Percentiles rank a stretch among this genome's conserved stretches.
These are phyloP conservation scores for Drosophila bunnanda DNA, from an alignment of 2,888 invertebrate genomes.

Conservation along the genomic window DNA sequence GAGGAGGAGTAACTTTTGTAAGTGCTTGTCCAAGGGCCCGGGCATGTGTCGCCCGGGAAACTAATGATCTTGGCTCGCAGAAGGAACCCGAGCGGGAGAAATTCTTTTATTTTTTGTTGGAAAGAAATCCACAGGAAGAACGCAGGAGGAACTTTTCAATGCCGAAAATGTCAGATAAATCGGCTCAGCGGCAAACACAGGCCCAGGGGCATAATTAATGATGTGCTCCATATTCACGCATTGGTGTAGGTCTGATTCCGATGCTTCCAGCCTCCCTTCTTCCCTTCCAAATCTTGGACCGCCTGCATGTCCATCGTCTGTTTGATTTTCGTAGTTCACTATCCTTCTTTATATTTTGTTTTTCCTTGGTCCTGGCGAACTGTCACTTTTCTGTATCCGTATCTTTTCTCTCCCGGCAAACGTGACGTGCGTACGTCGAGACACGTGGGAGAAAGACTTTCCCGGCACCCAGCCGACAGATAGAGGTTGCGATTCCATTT, in stretches of 20 bases:
- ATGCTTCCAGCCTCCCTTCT: slow-evolving; percentile 5
- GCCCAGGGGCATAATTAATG: slow-evolving; percentile 83
- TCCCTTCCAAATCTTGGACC: slow-evolving; percentile 37
- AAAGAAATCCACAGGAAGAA: slow-evolving; percentile 75
- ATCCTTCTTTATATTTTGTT: slow-evolving; percentile 59
- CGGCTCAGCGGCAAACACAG: slow-evolving; percentile 56
- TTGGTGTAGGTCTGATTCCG: slow-evolving; percentile 79
- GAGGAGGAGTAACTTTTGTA: slow-evolving; percentile 64
- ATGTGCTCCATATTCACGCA: slow-evolving; percentile 83
- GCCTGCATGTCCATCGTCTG: slow-evolving; percentile 68
- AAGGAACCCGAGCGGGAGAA: slow-evolving; percentile 58
- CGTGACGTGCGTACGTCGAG: slow-evolving; percentile 66
- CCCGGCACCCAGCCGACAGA: slow-evolving; percentile 32
- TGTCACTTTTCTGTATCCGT: slow-evolving; percentile 74
- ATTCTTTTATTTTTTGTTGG: slow-evolving; percentile 67
- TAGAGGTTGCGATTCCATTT: slow-evolving; percentile 20
- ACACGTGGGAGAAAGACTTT: slow-evolving; percentile 70
- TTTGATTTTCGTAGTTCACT: slow-evolving; percentile 55
- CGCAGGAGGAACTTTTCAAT: slow-evolving; percentile 70
- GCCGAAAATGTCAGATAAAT: slow-evolving; percentile 71
- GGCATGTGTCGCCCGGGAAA: slow-evolving; percentile 64
- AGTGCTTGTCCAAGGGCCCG: slow-evolving; percentile 47
- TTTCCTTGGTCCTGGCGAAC: slow-evolving; percentile 67
- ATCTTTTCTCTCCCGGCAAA: slow-evolving; percentile 43
- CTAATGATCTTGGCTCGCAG: slow-evolving; percentile 64